Evolutionary conservation across 1,140 invertebrate species (phyloP).

Genomic region (Tetramorium alpestre): DNA sequence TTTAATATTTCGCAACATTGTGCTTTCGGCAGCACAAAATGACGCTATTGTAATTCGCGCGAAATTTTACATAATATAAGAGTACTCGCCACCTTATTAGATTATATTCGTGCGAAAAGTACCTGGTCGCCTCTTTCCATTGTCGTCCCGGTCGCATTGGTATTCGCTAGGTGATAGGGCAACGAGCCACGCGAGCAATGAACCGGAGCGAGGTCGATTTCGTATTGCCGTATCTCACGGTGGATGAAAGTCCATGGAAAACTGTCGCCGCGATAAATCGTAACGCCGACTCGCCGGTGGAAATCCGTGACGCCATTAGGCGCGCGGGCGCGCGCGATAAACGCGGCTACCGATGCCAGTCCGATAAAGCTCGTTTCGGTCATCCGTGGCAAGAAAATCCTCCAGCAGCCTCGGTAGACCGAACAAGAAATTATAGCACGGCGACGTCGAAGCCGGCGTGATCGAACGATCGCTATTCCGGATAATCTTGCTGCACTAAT

Average conservation of each 20-base stretch:
- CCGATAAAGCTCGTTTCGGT: constrained; percentile 40
- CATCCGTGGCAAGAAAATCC: constrained; percentile 36
- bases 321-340: constrained; percentile 11
- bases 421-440: constrained; percentile 29
- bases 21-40: too few species aligned
- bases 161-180: constrained; percentile 16
- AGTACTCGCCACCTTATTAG: not conserved
- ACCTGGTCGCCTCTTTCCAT: not conserved
- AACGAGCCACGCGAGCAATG: constrained; percentile 38
- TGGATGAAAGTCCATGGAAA: constrained; percentile 18
- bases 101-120: not conserved
- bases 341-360: constrained; percentile 2
- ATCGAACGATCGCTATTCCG: constrained; percentile 45
- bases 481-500: constrained; percentile 43
- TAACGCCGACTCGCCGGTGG: not conserved
- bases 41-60: too few species aligned
- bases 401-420: not conserved
- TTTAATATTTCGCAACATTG: not conserved
- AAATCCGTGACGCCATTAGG: constrained; percentile 56
- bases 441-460: constrained; percentile 66
- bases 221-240: constrained; percentile 10
- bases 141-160: not conserved
- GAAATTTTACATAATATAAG: not conserved
- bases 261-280: constrained; percentile 18
- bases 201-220: constrained; percentile 35